Conservation (phyloP, 1,140 invertebrate species). For the Panagrolaimus sp. region DNA sequence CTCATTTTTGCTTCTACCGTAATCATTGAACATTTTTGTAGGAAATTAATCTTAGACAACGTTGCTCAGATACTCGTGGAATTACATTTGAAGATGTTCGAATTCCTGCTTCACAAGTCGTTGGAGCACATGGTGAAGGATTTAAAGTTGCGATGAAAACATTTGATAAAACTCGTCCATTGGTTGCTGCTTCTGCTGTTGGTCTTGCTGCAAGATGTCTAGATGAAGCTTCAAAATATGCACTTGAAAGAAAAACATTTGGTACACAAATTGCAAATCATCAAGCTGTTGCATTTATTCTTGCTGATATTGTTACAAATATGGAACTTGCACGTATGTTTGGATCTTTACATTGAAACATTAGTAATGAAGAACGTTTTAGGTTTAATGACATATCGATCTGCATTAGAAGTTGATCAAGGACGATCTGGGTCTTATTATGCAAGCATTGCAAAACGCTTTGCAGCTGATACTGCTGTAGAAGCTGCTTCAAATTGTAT, state of each 20-base stretch:
- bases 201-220: slow-evolving; percentile 80
- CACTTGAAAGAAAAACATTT: slow-evolving; percentile 86
- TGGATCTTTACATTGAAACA: too few species aligned
- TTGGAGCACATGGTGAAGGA: slow-evolving; percentile 76
- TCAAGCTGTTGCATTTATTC: slow-evolving; percentile 77
- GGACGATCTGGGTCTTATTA: slow-evolving; percentile 75
- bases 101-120: slow-evolving; percentile 76
- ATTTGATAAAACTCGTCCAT: slow-evolving; percentile 65
- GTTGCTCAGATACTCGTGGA: slow-evolving; percentile 87
- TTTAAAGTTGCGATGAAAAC: slow-evolving; percentile 95
- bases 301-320: slow-evolving; percentile 86
- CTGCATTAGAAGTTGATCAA: slow-evolving; percentile 77
- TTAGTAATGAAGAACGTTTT: too few species aligned
- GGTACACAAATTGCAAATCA: slow-evolving; percentile 70
- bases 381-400: slow-evolving; percentile 73
- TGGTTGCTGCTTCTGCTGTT: slow-evolving; percentile 81
- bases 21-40: slow-evolving; percentile 12
- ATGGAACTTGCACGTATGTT: slow-evolving; percentile 80
- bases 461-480: slow-evolving; percentile 87
- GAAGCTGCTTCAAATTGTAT: slow-evolving; percentile 89
- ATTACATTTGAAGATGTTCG: slow-evolving; percentile 95
- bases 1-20: not conserved
- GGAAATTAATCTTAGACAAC: slow-evolving; percentile 87
- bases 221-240: slow-evolving; percentile 86
- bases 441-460: slow-evolving; percentile 72